Evolutionary conservation across 2,797 vertebrate species (phyloP).

Genomic region (Nasua narica): DNA sequence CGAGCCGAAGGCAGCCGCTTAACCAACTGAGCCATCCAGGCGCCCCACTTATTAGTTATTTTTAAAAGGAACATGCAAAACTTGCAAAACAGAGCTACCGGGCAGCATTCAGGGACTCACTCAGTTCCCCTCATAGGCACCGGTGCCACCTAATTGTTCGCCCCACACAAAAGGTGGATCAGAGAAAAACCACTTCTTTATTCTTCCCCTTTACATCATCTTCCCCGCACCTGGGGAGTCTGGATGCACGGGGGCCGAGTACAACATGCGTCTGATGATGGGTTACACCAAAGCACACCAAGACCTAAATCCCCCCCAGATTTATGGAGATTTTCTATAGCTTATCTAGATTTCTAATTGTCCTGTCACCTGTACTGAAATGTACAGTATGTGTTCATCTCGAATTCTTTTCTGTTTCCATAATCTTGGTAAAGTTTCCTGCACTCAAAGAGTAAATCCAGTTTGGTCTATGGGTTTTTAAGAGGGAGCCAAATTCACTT

Average conservation of each 20-base stretch:
- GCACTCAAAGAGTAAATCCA: slow-evolving; percentile 77
- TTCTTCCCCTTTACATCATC: slow-evolving; percentile 34
- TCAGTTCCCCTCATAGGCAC: slow-evolving; percentile 31
- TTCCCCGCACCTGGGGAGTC: slow-evolving; percentile 58
- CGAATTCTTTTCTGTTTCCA: slow-evolving; percentile 79
- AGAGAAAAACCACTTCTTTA: slow-evolving; percentile 49
- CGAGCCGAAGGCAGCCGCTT: too few relatives aligned
- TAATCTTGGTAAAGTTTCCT: slow-evolving; percentile 79
- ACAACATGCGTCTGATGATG: slow-evolving; percentile 58
- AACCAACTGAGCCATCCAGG: not conserved
- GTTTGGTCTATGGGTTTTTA: slow-evolving; percentile 36
- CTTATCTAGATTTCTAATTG: slow-evolving; percentile 76
- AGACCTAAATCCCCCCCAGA: slow-evolving; percentile 68
- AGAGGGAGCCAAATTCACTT: slow-evolving; percentile 55
- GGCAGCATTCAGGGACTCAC: not conserved
- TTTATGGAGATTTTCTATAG: slow-evolving; percentile 71
- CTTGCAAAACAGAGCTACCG: not conserved
- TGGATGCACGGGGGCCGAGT: not conserved
- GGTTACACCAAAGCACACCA: slow-evolving; percentile 54
- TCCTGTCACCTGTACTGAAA: slow-evolving; percentile 72
- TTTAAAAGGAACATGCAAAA: not conserved
- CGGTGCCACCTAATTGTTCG: slow-evolving; percentile 58
- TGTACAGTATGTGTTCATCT: slow-evolving; percentile 73
- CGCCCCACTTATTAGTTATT: not conserved
- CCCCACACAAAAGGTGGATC: slow-evolving; percentile 69